A percentile compares a stretch with the other conserved stretches of the same genome.
Conservation (phyloP, 2,888 invertebrate species). For the Allolobophora icterica region DNA sequence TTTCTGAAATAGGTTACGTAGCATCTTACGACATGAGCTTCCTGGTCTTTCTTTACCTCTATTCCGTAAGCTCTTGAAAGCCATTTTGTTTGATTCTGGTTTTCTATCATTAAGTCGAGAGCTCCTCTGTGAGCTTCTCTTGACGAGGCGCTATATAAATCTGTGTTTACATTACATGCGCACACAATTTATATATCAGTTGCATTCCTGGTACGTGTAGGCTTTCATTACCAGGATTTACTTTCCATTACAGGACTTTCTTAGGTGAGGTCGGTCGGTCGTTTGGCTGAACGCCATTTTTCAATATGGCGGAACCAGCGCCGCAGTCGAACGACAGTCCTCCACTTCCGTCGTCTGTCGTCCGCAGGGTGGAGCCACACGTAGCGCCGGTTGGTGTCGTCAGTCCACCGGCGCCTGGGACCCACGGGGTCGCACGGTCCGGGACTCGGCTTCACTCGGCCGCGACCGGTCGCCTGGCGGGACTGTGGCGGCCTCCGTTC, state of each 20-base stretch:
- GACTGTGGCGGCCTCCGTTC: conserved; percentile 39
- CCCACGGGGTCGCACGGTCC: not conserved
- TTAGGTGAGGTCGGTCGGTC: not conserved
- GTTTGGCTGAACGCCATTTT: not conserved
- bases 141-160: no score
- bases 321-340: not conserved
- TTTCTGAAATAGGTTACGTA: no score
- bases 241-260: not conserved
- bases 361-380: not conserved
- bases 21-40: no score
- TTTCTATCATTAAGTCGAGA: no score
- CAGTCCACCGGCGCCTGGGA: conserved; percentile 5
- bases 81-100: no score
- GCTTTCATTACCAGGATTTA: not conserved
- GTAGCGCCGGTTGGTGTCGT: conserved; percentile 28
- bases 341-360: not conserved
- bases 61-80: no score
- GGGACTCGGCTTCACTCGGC: conserved; percentile 39
- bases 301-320: not conserved
- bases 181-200: no score
- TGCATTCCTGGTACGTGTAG: no score
- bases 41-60: no score
- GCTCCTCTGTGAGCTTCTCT: no score
- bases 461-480: conserved; percentile 39
- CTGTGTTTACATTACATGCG: no score